A percentile compares a stretch with the other conserved stretches of the same genome.
phyloP scores from a whole-genome alignment of 2,888 invertebrate species.

The Phortica okadai region DNA sequence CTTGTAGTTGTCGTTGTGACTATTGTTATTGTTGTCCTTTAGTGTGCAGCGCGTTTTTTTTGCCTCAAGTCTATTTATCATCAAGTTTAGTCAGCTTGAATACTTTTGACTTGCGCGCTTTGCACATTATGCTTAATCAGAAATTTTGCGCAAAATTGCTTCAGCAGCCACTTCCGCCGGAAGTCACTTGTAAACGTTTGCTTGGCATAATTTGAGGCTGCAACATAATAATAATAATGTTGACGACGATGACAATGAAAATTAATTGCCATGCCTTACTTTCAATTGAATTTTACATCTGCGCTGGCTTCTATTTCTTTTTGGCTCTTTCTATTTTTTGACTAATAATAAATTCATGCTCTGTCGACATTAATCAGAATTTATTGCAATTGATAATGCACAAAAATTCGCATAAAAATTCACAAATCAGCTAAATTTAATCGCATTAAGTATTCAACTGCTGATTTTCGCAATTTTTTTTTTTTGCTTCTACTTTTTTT shows the following conservation, averaged over 20 bases:
- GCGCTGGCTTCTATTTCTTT: neutral
- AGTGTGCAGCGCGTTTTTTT: neutral
- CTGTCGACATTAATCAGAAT: conserved; percentile 27
- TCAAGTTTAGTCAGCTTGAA: neutral
- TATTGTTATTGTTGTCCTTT: neutral
- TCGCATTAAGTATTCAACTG: conserved; percentile 26
- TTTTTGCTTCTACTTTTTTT: no score
- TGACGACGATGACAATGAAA: conserved; percentile 21
- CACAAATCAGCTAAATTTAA: conserved; percentile 31
- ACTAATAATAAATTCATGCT: neutral
- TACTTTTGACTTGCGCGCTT: conserved; percentile 4
- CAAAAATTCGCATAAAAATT: conserved; percentile 23
- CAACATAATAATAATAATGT: neutral
- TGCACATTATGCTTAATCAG: conserved; percentile 22
- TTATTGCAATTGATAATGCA: conserved; percentile 25
- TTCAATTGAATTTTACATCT: neutral
- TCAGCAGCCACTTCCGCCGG: conserved; percentile 24
- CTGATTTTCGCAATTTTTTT: neutral
- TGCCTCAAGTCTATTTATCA: conserved; percentile 7
- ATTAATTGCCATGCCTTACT: conserved; percentile 3
- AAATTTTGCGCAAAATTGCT: conserved; percentile 15
- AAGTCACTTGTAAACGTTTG: conserved; percentile 10
- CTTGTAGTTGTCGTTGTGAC: neutral
- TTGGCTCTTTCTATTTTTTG: neutral
- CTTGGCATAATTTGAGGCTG: neutral